These are phyloP conservation scores for Hozukius guyotensis DNA, from an alignment of 2,797 vertebrate genomes.

Conservation along the genomic window DNA sequence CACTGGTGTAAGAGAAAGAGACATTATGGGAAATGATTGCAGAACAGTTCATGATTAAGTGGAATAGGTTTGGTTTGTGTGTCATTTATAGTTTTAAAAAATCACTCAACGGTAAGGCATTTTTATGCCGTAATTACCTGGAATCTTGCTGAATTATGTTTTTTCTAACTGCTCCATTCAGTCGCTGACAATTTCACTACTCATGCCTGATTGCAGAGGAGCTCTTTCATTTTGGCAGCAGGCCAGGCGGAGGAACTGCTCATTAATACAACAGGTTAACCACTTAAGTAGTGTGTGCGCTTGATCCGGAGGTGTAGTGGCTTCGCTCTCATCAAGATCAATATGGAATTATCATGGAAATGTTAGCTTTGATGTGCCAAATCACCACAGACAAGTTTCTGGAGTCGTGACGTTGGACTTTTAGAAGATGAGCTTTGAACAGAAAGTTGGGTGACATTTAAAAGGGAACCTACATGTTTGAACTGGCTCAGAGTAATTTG, in stretches of 20 bases:
- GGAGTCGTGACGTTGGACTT: not conserved
- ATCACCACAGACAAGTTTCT: not conserved
- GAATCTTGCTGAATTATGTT: constrained; percentile 28
- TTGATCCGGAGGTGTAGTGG: not conserved
- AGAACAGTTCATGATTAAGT: not conserved
- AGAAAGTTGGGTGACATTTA: constrained; percentile 26
- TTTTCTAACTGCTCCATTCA: not conserved
- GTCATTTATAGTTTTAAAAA: constrained; percentile 18
- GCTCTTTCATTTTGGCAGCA: constrained; percentile 26
- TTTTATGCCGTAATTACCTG: constrained; percentile 41
- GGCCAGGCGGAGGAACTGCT: constrained; percentile 24
- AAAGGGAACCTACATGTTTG: constrained; percentile 18
- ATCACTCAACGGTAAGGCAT: constrained; percentile 1
- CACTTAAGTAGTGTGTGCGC: not conserved
- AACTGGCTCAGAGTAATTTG: constrained; percentile 33
- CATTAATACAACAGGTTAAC: constrained; percentile 48
- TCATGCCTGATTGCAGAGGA: constrained; percentile 39
- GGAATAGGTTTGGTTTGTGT: constrained; percentile 6
- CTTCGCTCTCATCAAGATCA: constrained; percentile 17
- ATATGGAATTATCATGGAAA: constrained; percentile 23
- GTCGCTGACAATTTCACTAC: constrained; percentile 24
- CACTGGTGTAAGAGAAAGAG: constrained; percentile 3
- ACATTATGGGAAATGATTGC: not conserved
- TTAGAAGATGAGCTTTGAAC: constrained; percentile 17
- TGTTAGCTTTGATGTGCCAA: constrained; percentile 3